phyloP scores from a whole-genome alignment of 53 echinoderm and acorn worm species.

The Mesocentrotus franciscanus region DNA sequence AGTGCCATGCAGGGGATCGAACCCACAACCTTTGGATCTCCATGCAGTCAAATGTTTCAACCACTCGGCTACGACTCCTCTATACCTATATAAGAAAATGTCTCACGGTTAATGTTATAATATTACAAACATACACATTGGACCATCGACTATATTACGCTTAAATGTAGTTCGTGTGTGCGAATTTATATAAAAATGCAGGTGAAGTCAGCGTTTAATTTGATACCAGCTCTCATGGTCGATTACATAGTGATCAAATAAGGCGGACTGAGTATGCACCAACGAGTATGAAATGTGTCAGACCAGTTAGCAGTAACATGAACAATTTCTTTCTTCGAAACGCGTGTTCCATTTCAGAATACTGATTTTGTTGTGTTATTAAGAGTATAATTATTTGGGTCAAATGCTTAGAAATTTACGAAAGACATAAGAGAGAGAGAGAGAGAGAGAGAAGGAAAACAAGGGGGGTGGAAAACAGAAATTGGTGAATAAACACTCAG shows the following conservation, averaged over 20 bases:
- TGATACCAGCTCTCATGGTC: neutral
- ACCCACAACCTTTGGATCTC: no score
- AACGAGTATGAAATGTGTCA: neutral
- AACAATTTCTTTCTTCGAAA: neutral
- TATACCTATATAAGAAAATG: no score
- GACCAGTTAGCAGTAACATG: neutral
- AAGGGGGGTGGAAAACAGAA: neutral
- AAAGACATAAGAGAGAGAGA: neutral
- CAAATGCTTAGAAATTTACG: no score
- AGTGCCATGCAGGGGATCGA: no score
- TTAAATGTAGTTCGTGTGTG: neutral
- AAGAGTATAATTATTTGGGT: no score
- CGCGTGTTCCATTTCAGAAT: neutral
- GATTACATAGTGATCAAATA: neutral
- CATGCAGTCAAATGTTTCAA: no score
- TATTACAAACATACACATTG: no score
- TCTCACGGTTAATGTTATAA: no score
- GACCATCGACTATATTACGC: neutral
- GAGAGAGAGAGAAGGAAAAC: neutral
- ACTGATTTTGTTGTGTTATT: neutral
- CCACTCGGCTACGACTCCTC: no score
- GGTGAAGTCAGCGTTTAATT: neutral
- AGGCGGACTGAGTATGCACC: neutral
- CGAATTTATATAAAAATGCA: neutral
- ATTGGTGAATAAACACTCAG: no score